Evolutionary conservation across 2,888 invertebrate genomes (phyloP).

Genomic region (Caenorhabditis sp.): DNA sequence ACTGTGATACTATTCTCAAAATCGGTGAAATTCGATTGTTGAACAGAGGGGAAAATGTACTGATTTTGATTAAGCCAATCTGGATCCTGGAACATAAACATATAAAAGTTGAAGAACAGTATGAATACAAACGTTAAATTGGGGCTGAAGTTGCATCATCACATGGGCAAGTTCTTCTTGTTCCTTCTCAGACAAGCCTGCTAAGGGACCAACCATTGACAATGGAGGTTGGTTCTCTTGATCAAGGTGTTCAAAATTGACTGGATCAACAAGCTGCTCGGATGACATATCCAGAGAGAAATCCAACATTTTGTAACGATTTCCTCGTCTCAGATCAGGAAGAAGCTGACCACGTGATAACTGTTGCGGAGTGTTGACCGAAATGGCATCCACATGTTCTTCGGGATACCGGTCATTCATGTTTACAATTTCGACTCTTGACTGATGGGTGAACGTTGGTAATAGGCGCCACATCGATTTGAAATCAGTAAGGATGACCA

Average conservation of each 20-base stretch:
- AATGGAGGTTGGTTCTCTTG: constrained; percentile 37
- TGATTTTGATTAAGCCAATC: constrained; percentile 2
- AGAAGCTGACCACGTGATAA: constrained; percentile 66
- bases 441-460: constrained; percentile 34
- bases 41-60: neutral
- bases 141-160: constrained; percentile 23
- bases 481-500: constrained; percentile 52
- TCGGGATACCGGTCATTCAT: constrained; percentile 38
- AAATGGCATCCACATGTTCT: constrained; percentile 40
- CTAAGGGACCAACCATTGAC: neutral
- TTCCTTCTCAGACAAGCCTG: neutral
- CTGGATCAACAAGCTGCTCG: constrained; percentile 12
- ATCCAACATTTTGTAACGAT: constrained; percentile 68
- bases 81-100: constrained; percentile 1
- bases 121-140: neutral
- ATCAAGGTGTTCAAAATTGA: neutral
- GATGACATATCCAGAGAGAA: constrained; percentile 1
- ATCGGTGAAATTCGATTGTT: constrained; percentile 3
- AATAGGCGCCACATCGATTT: constrained; percentile 40
- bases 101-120: neutral
- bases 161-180: constrained; percentile 18
- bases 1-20: constrained; percentile 45
- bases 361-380: constrained; percentile 46
- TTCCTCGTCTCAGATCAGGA: constrained; percentile 71
- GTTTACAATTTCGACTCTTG: constrained; percentile 43